Evolutionary conservation across 2,113 vertebrate genomes (phyloP), one percentile per base, ranked within the genome.

Genomic region (Tonatia bakeri): DNA sequence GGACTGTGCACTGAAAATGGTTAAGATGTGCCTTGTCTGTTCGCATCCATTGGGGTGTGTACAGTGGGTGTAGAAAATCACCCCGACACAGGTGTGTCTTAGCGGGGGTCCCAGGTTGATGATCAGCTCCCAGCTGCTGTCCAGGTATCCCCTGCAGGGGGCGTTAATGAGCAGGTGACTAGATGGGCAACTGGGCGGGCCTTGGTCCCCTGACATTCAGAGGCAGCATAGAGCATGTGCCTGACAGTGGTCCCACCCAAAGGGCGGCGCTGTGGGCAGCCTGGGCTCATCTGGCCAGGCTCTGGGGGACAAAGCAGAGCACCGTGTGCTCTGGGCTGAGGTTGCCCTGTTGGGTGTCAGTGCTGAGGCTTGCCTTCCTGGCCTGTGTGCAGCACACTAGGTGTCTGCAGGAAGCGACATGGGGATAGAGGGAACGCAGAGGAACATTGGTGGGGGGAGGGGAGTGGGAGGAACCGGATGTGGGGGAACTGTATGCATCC

Each of bases 191-290:
- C 20, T 8, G 82, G 52, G 52, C 8, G 75, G 52, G 40, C 19
- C 81, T 45, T 1, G 1, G 50, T 50, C 50, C 7, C 5, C 38
- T 45, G 61, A n/a, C 24, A 61, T 19, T 70, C 38, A n/a, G 90
- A n/a, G n/a, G 31, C 56, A 24, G 52, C 0, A 0, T 3, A 45
- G 56, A 36, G 8, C 22, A 4, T 2, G 26, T 31, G 1, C 33
- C 47, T 73, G 54, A 13, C 13, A 54, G 61, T 19, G 31, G 40
- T 84, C 40, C 19, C 77, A 12, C 5, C 40, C 64, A 9, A 26
- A 36, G 50, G 20, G 9, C 1, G 9, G 7, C 1, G 13, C 59
- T 12, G 33, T 28, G 26, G 59, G 16, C 84, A 67, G 28, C 54
- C 56, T 20, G 31, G 24, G 28, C 73, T 76, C 87, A 17, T 56